phyloP scores from a whole-genome alignment of 2,888 invertebrate species.

The Bombyx huttoni region DNA sequence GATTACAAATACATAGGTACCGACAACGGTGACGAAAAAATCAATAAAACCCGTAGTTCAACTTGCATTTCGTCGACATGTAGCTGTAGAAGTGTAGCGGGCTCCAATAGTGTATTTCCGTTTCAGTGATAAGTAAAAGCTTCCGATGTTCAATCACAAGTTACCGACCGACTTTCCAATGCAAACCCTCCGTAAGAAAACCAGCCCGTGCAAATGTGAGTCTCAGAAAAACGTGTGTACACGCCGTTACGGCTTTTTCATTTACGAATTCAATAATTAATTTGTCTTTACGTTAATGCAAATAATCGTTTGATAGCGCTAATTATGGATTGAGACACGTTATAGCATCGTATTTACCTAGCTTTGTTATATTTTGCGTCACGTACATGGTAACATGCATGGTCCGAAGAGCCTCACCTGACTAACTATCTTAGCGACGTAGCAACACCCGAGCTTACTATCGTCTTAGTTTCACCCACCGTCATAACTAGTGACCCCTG shows the following conservation, averaged over 20 bases:
- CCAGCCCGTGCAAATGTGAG: conserved; percentile 95
- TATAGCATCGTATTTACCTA: conserved; percentile 28
- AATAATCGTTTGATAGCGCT: conserved; percentile 47
- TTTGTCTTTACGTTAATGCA: conserved; percentile 26
- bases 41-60: conserved; percentile 49
- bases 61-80: conserved; percentile 32
- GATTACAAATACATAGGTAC: conserved; percentile 11
- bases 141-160: conserved; percentile 72
- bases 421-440: conserved; percentile 24
- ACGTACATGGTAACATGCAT: conserved; percentile 53
- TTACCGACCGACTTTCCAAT: conserved; percentile 76
- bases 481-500: conserved; percentile 53
- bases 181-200: conserved; percentile 95
- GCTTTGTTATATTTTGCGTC: conserved; percentile 59
- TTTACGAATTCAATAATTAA: conserved; percentile 22
- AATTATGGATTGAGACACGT: conserved; percentile 39
- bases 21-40: conserved; percentile 40
- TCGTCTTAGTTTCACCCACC: conserved; percentile 33
- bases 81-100: conserved; percentile 30
- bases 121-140: conserved; percentile 52
- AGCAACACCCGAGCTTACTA: conserved; percentile 20
- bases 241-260: conserved; percentile 26
- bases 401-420: conserved; percentile 41
- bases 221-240: conserved; percentile 38
- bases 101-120: conserved; percentile 48